Conservation (phyloP, 2,113 vertebrate genomes). For the Hippopotamus amphibius region DNA sequence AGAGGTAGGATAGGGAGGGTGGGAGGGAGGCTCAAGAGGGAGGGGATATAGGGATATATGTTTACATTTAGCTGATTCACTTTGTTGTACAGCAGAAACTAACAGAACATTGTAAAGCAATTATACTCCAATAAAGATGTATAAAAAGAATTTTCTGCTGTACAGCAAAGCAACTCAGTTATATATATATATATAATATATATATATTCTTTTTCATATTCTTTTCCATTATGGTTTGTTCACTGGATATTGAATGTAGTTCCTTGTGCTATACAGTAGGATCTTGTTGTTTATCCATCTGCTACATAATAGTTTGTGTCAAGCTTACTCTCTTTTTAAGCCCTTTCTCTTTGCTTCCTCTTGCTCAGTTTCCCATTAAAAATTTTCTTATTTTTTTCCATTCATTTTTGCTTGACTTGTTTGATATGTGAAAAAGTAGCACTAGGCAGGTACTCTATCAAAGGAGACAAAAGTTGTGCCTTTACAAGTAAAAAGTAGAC, state of each 20-base stretch:
- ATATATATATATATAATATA: neutral
- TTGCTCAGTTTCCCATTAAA: neutral
- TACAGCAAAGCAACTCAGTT: neutral
- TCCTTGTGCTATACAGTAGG: neutral
- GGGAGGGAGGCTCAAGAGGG: no score
- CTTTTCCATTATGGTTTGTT: neutral
- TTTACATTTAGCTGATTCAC: no score
- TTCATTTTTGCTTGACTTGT: neutral
- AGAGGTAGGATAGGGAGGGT: no score
- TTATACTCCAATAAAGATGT: no score
- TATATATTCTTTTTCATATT: neutral
- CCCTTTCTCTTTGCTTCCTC: neutral
- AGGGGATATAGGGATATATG: no score
- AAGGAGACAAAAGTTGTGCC: neutral
- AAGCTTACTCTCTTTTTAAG: neutral
- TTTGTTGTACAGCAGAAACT: no score
- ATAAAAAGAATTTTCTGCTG: neutral
- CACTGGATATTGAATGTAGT: neutral
- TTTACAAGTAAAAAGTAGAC: conserved; percentile 17
- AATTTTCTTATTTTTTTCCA: neutral
- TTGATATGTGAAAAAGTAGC: neutral
- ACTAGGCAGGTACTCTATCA: neutral
- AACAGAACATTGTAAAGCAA: no score
- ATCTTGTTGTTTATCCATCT: neutral
- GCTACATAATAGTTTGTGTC: neutral